Percentiles rank a stretch among this genome's conserved stretches.
Evolutionary conservation across 2,113 vertebrate species (phyloP).

Genomic region (Phylloscopus whistleri): DNA sequence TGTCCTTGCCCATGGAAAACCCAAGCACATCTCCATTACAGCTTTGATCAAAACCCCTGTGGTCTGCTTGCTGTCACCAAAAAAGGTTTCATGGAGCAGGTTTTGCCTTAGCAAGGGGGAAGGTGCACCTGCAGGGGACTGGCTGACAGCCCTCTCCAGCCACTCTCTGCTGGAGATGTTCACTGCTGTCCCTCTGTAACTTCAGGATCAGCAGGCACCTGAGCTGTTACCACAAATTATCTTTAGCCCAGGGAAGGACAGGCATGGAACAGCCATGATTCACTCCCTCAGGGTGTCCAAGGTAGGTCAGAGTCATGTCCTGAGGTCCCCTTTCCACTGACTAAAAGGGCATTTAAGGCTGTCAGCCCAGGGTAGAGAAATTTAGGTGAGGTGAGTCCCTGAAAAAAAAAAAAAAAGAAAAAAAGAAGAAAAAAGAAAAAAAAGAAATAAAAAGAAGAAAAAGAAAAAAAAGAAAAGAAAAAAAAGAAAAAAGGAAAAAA

Average conservation of each 20-base stretch:
- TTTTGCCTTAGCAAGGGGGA: neutral
- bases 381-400: neutral
- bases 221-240: neutral
- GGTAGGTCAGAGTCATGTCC: neutral
- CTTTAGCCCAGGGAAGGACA: neutral
- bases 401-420: neutral
- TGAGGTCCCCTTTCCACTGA: neutral
- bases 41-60: neutral
- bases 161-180: neutral
- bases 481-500: neutral
- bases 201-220: neutral
- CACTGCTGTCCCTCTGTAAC: neutral
- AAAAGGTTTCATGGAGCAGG: neutral
- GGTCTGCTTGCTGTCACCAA: neutral
- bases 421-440: neutral
- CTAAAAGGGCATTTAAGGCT: neutral
- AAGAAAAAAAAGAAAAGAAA: neutral
- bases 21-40: neutral
- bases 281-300: neutral
- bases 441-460: neutral
- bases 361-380: neutral
- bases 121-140: neutral
- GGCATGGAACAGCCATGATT: neutral
- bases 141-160: neutral
- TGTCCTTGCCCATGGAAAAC: neutral